A percentile compares a stretch with the other conserved stretches of the same genome.
These are phyloP conservation scores for Microtus montanus DNA, from an alignment of 2,113 vertebrate species.

Conservation along the genomic window DNA sequence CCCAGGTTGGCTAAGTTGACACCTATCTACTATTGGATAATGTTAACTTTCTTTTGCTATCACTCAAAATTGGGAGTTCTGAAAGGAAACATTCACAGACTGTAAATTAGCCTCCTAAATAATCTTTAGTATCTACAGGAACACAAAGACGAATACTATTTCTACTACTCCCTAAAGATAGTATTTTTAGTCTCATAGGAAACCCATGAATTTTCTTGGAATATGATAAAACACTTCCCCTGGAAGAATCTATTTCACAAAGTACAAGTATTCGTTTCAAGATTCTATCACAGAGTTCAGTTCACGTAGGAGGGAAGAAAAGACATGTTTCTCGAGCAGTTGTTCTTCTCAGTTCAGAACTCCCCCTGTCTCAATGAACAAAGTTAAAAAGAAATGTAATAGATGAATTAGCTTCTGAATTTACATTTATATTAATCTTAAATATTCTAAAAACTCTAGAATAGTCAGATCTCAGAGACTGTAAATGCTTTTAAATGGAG, in stretches of 20 bases:
- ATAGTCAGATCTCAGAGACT: constrained; percentile 35
- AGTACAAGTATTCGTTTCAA: constrained; percentile 24
- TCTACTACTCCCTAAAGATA: constrained; percentile 3
- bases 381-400: constrained; percentile 18
- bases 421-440: constrained; percentile 63
- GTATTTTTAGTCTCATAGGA: constrained; percentile 48
- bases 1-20: constrained; percentile 37
- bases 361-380: not conserved
- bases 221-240: not conserved
- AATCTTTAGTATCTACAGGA: constrained; percentile 41
- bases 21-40: not conserved
- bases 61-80: constrained; percentile 24
- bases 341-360: constrained; percentile 45
- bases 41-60: constrained; percentile 47
- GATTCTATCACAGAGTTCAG: constrained; percentile 26
- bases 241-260: constrained; percentile 47
- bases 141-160: constrained; percentile 24
- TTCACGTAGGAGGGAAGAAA: not conserved
- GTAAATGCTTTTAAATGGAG: constrained; percentile 31
- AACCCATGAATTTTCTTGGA: constrained; percentile 43
- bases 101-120: constrained; percentile 51
- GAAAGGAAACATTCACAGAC: constrained; percentile 53
- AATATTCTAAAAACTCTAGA: constrained; percentile 51
- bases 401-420: constrained; percentile 20
- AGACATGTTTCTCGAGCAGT: not conserved